Base-by-base conservation (phyloP, 2,888 invertebrate genomes). In the Apotomis betuletana region DNA sequence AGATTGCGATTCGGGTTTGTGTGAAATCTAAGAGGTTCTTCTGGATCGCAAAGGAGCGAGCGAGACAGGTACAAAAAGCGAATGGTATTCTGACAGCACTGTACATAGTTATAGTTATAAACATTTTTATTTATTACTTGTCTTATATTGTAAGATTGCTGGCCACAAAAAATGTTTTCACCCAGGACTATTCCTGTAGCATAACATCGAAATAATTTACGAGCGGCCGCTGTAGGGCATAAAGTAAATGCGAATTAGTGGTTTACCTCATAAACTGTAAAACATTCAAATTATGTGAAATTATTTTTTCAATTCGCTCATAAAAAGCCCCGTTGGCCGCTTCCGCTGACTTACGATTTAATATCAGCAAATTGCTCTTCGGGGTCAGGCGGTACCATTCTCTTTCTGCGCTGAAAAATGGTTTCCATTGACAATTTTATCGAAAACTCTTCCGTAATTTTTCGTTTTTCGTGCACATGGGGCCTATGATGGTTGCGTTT, bases 261-360 rank as follows among this genome's bases (percentile, higher is more conserved):
- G 52, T 13, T 38, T 44, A 12, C 15, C 41, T 64, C 41, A 54
- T 44, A 44, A 64, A 64, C 13, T 64, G 15, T 54, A 44, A 64
- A 64, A 64, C 44, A 54, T 64, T 64, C 12, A 64, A 64, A 64
- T 63, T n/a, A 62, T 41, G 38, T 54, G 38, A 10, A 58, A 58
- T 41, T 44, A 52, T 64, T 64, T 64, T 44, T 13, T 52, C n/a
- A 44, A 49, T 44, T 15, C 38, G 12, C 12, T 64, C 64, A 44
- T 64, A 64, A 64, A 58, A 64, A 44, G 9, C 27, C 55, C 54
- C 27, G 54, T 44, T 44, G 41, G 64, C 10, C 10, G 51, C 52
- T 52, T 63, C 52, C 52, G 52, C 13, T 52, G 63, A 63, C 13
- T 63, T 52, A 54, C 63, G 52, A 63, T 54, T 63, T 63, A 54